A percentile compares a stretch with the other conserved stretches of the same genome.
Conservation (phyloP, 1,140 invertebrate species). For the Trichonephila clavipes region DNA sequence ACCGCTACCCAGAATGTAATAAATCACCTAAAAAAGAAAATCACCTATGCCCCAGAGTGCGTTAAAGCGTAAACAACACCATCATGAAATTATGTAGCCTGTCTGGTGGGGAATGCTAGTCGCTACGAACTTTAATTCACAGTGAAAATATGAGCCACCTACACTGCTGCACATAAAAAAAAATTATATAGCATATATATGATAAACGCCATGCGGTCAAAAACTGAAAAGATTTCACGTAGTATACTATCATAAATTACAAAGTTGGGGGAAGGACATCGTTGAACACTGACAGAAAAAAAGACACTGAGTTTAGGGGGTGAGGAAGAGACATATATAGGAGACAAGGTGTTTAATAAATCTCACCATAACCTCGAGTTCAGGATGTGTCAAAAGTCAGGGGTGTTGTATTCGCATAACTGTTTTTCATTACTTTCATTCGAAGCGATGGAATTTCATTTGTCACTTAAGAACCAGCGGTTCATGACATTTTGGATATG, state of each 20-base stretch:
- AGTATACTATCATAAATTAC: constrained; percentile 46
- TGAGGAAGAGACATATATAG: background rate
- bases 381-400: constrained; percentile 39
- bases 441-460: constrained; percentile 1
- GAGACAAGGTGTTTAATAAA: constrained; percentile 44
- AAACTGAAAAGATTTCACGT: constrained; percentile 44
- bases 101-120: background rate
- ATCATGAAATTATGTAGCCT: background rate
- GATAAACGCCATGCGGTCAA: background rate
- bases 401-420: background rate
- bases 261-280: background rate
- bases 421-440: constrained; percentile 13
- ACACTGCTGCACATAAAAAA: background rate
- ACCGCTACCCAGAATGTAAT: background rate
- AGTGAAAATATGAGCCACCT: constrained; percentile 23
- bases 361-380: constrained; percentile 28
- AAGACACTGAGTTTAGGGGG: background rate
- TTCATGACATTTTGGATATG: background rate
- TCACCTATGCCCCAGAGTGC: background rate
- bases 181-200: background rate
- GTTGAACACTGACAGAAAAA: background rate
- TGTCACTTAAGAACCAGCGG: background rate
- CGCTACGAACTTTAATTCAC: background rate
- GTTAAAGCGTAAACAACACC: background rate
- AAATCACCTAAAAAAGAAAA: background rate